These are phyloP conservation scores for Forbesichthys agassizii DNA, from an alignment of 2,113 vertebrate species.

Conservation along the genomic window DNA sequence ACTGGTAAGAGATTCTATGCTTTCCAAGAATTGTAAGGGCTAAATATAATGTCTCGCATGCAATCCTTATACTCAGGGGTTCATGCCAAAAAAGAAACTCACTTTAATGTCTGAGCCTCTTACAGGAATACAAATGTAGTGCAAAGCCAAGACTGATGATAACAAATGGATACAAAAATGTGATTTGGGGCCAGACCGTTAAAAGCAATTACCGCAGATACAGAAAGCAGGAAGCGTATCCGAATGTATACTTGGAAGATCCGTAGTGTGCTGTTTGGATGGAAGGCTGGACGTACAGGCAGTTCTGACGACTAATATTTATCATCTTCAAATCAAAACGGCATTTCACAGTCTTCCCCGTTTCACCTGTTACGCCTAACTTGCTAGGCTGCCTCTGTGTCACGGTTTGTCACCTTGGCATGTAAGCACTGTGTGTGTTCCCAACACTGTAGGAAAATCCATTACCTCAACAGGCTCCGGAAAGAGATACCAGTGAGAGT, in stretches of 20 bases:
- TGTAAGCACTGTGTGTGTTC: slow-evolving; percentile 9
- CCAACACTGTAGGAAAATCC: neutral
- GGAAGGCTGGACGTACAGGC: slow-evolving; percentile 17
- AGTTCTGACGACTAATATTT: slow-evolving; percentile 36
- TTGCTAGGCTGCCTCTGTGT: slow-evolving; percentile 12
- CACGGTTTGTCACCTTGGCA: slow-evolving; percentile 18
- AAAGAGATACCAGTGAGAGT: too few relatives aligned
- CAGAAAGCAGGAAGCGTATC: too few relatives aligned
- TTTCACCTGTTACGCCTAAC: slow-evolving; percentile 32
- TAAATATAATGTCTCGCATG: neutral
- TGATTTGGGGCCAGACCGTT: neutral
- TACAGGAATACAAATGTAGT: neutral
- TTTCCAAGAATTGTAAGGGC: neutral
- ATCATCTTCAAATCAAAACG: slow-evolving; percentile 45
- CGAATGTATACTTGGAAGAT: neutral
- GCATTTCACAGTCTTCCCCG: slow-evolving; percentile 52
- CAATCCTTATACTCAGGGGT: neutral
- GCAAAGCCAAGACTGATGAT: neutral
- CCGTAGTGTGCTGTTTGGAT: neutral
- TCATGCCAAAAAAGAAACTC: neutral
- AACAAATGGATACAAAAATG: neutral
- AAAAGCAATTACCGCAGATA: neutral
- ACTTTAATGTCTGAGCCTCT: neutral
- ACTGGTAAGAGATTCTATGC: neutral
- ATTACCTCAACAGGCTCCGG: slow-evolving; percentile 7